Base-by-base conservation (phyloP, 2,797 vertebrate genomes). In the Falco cherrug region DNA sequence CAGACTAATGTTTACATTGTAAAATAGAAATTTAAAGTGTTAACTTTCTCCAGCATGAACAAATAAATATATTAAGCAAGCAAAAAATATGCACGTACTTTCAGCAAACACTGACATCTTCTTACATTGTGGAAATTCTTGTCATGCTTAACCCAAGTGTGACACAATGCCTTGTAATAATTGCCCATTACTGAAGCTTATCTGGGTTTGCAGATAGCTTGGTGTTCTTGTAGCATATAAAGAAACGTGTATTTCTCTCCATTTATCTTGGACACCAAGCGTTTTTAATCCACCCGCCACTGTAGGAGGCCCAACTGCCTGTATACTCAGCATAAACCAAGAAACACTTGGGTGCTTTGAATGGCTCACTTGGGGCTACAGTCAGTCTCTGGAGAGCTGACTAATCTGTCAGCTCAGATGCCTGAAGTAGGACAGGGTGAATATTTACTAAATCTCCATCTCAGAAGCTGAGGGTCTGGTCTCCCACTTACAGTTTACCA, bases 171-270 rank as follows among this genome's bases (percentile, higher is more conserved):
- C 71, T 87, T 75, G 61, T 53, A 94, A 70, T 68, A 90, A 82
- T 94, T 92, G 92, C 57, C 81, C 64, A 75, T 74, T 87, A 89
- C 28, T 68, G 71, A 77, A 77, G 67, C 50, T 96, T 93, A 94
- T 91, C 91, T 86, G 76, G 75, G 50, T 57, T 84, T 87, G 89
- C 90, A 90, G 84, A 90, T 90, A 89, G 84, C 48, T 48, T 50
- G 29, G 56, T 60, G 60, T 83, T 95, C 74, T 78, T 89, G 77
- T 5, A 68, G 83, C 56, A 85, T 33, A 39, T 39, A 89, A 57
- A 89, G 81, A 77, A 83, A 60, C 25, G 75, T 37, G 28, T 39
- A 68, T 87, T 92, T 95, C 87, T 85, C 53, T 29, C 29, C 43
- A 69, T 85, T 90, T 92, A 83, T 60, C 81, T 87, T 83, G 59